phyloP scores from a whole-genome alignment of 2,797 vertebrate genomes.

The Acanthurus lineatus region DNA sequence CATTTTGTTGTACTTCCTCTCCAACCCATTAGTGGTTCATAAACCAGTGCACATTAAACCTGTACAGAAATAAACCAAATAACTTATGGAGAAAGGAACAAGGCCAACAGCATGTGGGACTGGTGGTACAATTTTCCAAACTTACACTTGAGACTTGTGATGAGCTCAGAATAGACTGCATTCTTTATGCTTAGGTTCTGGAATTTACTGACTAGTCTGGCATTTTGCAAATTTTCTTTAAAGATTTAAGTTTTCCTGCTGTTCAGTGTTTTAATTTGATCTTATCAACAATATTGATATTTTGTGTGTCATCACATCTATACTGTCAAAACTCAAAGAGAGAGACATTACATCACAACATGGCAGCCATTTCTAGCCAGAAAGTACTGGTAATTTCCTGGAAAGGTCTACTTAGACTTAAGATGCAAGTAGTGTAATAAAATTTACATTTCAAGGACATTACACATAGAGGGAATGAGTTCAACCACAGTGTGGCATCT shows the following conservation, averaged over 20 bases:
- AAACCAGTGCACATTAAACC: conserved; percentile 53
- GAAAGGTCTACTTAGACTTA: conserved; percentile 31
- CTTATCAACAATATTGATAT: not conserved
- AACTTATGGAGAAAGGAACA: conserved; percentile 52
- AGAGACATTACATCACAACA: conserved; percentile 17
- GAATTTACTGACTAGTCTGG: conserved; percentile 24
- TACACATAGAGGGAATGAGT: conserved; percentile 40
- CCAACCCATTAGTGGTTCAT: conserved; percentile 76
- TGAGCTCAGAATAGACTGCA: not conserved
- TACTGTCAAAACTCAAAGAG: conserved; percentile 1
- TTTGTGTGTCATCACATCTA: not conserved
- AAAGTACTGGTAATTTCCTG: conserved; percentile 28
- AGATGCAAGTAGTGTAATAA: conserved; percentile 29
- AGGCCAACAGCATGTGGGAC: conserved; percentile 60
- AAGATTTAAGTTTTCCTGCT: conserved; percentile 3
- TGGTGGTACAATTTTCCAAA: conserved; percentile 38
- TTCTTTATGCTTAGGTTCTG: conserved; percentile 17
- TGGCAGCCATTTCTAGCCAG: conserved; percentile 22
- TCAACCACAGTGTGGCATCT: conserved; percentile 27
- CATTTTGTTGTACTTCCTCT: conserved; percentile 69
- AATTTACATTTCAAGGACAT: conserved; percentile 54
- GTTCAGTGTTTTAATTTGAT: not conserved
- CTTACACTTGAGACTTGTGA: conserved; percentile 25
- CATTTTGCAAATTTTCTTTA: not conserved
- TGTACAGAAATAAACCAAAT: conserved; percentile 48